These are phyloP conservation scores for Acipenser oxyrinchus DNA, from an alignment of 2,797 vertebrate genomes.

Conservation along the genomic window DNA sequence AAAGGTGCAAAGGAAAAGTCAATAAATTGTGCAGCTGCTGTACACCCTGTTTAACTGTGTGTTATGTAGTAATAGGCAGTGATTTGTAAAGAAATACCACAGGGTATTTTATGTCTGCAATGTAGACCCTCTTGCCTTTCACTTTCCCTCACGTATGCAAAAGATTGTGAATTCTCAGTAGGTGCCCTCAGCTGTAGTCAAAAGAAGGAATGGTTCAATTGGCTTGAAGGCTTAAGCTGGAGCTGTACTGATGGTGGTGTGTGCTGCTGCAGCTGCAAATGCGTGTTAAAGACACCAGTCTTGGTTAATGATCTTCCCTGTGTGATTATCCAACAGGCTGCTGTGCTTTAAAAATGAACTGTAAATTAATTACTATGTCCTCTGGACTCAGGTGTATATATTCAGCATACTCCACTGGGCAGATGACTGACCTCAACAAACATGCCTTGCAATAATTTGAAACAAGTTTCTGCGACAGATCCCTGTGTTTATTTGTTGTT, in stretches of 20 bases:
- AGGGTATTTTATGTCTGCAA: conserved; percentile 32
- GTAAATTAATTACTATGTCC: conserved; percentile 75
- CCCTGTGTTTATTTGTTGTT: conserved; percentile 58
- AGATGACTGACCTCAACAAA: conserved; percentile 65
- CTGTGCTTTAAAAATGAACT: conserved; percentile 65
- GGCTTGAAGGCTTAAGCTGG: conserved; percentile 35
- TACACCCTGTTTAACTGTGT: conserved; percentile 8
- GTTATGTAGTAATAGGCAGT: conserved; percentile 23
- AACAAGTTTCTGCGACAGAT: conserved; percentile 58
- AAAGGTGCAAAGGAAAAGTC: conserved; percentile 6
- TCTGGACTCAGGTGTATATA: conserved; percentile 74
- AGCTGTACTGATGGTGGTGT: conserved; percentile 41
- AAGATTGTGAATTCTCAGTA: conserved; percentile 25
- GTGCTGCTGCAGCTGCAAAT: conserved; percentile 29
- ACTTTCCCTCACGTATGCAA: conserved; percentile 21
- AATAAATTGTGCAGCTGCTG: conserved; percentile 17
- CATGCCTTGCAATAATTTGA: conserved; percentile 48
- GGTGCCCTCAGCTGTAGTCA: conserved; percentile 23
- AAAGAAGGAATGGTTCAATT: conserved; percentile 27
- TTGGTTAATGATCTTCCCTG: conserved; percentile 64
- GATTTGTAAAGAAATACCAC: conserved; percentile 41
- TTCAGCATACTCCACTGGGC: conserved; percentile 74
- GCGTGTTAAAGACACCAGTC: conserved; percentile 53
- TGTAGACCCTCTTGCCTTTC: conserved; percentile 26
- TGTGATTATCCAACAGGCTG: conserved; percentile 64